Evolutionary conservation across 2,797 vertebrate species (phyloP).

Genomic region (Pangasius krempfi): DNA sequence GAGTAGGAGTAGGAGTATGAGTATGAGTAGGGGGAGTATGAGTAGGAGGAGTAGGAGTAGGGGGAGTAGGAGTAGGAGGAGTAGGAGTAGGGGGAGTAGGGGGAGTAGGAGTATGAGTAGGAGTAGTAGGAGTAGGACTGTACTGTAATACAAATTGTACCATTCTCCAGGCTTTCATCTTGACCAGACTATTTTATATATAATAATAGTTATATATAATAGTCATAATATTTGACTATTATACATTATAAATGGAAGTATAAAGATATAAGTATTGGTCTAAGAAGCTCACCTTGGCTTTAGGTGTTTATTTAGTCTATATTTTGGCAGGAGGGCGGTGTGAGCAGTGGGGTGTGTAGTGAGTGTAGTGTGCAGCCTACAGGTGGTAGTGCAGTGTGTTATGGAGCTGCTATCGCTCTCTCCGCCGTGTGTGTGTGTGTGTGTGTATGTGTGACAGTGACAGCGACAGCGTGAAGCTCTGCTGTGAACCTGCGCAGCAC

Average conservation of each 20-base stretch:
- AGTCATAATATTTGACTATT: too few relatives aligned
- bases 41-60: too few relatives aligned
- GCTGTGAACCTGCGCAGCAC: neutral
- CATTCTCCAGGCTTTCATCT: neutral
- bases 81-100: too few relatives aligned
- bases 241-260: too few relatives aligned
- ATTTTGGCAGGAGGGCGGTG: neutral
- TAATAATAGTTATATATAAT: too few relatives aligned
- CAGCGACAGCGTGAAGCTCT: neutral
- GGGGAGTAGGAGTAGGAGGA: too few relatives aligned
- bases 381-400: constrained; percentile 29
- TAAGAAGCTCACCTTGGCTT: neutral
- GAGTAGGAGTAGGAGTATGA: too few relatives aligned
- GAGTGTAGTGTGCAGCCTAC: neutral
- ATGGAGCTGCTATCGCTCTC: too few relatives aligned
- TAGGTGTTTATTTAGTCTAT: neutral
- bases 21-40: too few relatives aligned
- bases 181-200: too few relatives aligned
- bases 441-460: neutral
- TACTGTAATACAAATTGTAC: neutral
- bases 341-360: neutral
- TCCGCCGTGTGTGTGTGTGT: constrained; percentile 1
- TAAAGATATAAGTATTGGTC: neutral
- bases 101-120: too few relatives aligned
- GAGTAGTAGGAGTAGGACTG: too few relatives aligned